These are phyloP conservation scores for Clivina fossor DNA, from an alignment of 2,888 invertebrate species.

Conservation along the genomic window DNA sequence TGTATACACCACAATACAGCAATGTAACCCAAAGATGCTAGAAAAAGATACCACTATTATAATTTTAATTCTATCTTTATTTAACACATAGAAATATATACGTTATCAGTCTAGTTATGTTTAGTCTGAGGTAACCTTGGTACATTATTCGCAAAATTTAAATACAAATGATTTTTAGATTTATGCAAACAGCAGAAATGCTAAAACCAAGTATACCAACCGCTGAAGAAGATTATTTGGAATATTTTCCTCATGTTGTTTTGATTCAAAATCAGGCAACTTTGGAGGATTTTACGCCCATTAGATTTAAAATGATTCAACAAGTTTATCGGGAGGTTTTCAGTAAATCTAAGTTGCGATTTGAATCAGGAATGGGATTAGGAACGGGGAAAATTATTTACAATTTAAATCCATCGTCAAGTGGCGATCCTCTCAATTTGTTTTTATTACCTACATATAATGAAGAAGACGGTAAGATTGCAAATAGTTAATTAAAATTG, in stretches of 20 bases:
- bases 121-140: no score
- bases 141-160: constrained; percentile 1
- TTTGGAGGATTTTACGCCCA: constrained; percentile 70
- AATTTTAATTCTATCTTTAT: neutral
- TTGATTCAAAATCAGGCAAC: constrained; percentile 81
- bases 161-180: constrained; percentile 57
- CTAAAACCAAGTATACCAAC: constrained; percentile 75
- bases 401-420: constrained; percentile 57
- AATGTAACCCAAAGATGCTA: no score
- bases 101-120: no score
- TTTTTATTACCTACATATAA: constrained; percentile 68
- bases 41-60: neutral
- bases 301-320: constrained; percentile 63
- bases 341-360: constrained; percentile 65
- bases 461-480: constrained; percentile 47
- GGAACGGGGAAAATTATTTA: constrained; percentile 54
- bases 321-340: constrained; percentile 59
- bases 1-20: no score
- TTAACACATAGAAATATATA: no score
- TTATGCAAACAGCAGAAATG: constrained; percentile 84
- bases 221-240: constrained; percentile 66
- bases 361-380: constrained; percentile 67
- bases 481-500: constrained; percentile 1
- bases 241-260: constrained; percentile 81
- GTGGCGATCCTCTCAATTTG: constrained; percentile 67